Evolutionary conservation across 2,113 vertebrate genomes (phyloP).

Genomic region (Vulpes vulpes): DNA sequence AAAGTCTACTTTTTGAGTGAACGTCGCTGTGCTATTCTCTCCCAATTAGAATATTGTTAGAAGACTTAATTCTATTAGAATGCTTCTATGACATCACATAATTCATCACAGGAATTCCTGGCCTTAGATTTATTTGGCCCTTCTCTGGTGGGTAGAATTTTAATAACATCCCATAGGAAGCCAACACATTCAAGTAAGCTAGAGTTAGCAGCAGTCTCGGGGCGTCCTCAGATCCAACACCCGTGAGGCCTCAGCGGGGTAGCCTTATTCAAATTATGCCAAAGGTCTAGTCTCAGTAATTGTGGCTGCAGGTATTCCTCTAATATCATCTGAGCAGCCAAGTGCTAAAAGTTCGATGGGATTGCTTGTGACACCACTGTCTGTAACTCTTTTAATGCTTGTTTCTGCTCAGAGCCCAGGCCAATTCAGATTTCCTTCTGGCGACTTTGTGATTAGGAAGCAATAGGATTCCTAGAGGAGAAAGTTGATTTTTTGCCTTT

Average conservation of each 20-base stretch:
- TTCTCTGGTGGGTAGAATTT: background rate
- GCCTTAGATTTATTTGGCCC: background rate
- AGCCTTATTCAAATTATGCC: background rate
- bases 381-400: background rate
- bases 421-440: background rate
- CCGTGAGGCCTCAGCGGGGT: background rate
- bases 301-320: background rate
- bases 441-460: background rate
- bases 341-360: background rate
- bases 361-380: background rate
- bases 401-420: background rate
- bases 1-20: background rate
- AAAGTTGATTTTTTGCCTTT: background rate
- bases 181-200: background rate
- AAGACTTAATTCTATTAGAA: background rate
- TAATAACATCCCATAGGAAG: background rate
- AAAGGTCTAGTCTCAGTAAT: background rate
- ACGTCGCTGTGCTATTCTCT: background rate
- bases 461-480: background rate
- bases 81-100: background rate
- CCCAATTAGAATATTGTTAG: background rate
- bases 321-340: background rate
- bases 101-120: background rate
- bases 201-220: background rate
- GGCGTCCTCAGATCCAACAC: background rate